A percentile compares a stretch with the other conserved stretches of the same genome.
These are phyloP conservation scores for Leucoraja erinaceus DNA, from an alignment of 2,113 vertebrate genomes.

Conservation along the genomic window DNA sequence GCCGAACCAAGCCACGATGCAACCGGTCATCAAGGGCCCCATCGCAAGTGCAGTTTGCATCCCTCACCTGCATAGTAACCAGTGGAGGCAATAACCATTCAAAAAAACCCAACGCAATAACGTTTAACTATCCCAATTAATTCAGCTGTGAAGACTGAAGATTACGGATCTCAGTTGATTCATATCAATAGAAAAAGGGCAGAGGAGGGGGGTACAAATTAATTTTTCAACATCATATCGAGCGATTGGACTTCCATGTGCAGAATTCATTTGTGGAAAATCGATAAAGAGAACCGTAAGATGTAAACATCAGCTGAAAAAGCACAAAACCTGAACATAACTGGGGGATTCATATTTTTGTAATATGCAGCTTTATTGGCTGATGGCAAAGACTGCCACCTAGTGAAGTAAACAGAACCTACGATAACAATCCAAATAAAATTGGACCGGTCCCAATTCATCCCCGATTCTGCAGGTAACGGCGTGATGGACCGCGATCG, in stretches of 20 bases:
- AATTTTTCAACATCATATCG: background rate
- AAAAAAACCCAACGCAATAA: background rate
- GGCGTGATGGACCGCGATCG: background rate
- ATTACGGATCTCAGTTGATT: background rate
- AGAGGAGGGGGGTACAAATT: background rate
- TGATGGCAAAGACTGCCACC: slow-evolving; percentile 1
- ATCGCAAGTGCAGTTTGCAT: background rate
- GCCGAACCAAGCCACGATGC: too few species aligned
- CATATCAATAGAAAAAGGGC: background rate
- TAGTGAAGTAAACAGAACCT: background rate
- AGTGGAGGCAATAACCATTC: background rate
- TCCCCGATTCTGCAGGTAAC: background rate
- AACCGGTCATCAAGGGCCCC: too few species aligned
- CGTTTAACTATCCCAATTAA: background rate
- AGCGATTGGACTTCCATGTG: background rate
- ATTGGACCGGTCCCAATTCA: background rate
- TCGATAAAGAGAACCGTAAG: background rate
- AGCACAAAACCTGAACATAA: background rate
- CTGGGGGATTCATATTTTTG: background rate
- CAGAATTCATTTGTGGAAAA: background rate
- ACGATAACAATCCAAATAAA: background rate
- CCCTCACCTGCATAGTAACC: background rate
- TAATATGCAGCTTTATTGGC: background rate
- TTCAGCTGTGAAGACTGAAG: background rate
- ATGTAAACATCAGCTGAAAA: background rate